Conservation (phyloP, 2,113 vertebrate genomes). For the Hemichromis elongatus region DNA sequence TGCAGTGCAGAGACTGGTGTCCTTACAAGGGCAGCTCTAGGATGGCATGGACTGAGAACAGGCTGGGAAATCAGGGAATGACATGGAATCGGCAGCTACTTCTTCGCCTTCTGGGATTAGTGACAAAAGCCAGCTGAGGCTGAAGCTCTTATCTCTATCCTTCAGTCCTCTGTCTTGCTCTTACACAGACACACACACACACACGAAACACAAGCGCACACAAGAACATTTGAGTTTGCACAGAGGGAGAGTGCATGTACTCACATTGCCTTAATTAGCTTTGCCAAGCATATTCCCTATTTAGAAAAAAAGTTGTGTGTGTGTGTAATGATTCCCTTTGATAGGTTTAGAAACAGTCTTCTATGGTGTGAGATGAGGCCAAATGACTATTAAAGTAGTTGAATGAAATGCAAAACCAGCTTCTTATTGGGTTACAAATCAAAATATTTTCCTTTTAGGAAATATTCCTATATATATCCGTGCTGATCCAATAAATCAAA, state of each 20-base stretch:
- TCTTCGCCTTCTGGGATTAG: conserved; percentile 49
- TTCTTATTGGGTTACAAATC: conserved; percentile 10
- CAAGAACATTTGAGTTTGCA: neutral
- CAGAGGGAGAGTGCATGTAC: neutral
- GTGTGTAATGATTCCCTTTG: neutral
- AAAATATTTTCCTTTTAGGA: neutral
- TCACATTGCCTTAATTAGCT: conserved; percentile 19
- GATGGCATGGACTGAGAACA: conserved; percentile 28
- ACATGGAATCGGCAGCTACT: conserved; percentile 43
- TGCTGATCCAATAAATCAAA: neutral
- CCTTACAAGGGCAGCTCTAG: conserved; percentile 51
- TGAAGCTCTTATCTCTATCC: conserved; percentile 59
- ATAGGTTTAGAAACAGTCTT: neutral
- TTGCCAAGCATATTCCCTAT: conserved; percentile 5
- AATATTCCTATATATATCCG: neutral
- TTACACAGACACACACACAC: neutral
- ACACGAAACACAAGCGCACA: neutral
- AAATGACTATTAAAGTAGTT: conserved; percentile 28
- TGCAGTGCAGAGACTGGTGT: conserved; percentile 46
- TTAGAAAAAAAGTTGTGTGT: conserved; percentile 1
- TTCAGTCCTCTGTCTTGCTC: conserved; percentile 44
- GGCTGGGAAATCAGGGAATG: conserved; percentile 53
- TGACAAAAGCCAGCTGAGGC: conserved; percentile 45
- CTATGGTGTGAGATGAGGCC: neutral
- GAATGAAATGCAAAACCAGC: neutral